These are phyloP conservation scores for Drosophila athabasca DNA, from an alignment of 1,140 invertebrate genomes.

Conservation along the genomic window DNA sequence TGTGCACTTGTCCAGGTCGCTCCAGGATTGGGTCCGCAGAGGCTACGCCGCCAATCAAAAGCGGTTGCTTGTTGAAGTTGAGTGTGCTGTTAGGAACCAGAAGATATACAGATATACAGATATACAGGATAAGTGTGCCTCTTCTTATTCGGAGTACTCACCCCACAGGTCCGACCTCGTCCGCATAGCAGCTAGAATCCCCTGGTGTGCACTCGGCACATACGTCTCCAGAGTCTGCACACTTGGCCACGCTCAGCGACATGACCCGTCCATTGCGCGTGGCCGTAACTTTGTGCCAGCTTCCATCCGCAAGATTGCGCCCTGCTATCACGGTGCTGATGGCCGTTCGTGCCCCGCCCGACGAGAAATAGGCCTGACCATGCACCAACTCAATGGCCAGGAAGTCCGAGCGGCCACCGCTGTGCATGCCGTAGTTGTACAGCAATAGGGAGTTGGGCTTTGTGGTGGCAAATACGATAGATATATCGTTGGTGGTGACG, in stretches of 20 bases:
- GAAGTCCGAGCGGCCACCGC: slow-evolving; percentile 95
- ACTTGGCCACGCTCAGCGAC: slow-evolving; percentile 91
- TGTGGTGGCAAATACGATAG: slow-evolving; percentile 95
- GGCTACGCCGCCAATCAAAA: slow-evolving; percentile 93
- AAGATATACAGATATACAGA: not conserved
- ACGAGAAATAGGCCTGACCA: slow-evolving; percentile 93
- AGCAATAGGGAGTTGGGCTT: slow-evolving; percentile 93
- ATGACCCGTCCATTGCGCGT: slow-evolving; percentile 94
- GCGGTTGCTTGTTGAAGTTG: slow-evolving; percentile 95
- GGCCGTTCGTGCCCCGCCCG: slow-evolving; percentile 93
- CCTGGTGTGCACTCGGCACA: slow-evolving; percentile 93
- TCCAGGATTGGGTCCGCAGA: slow-evolving; percentile 93
- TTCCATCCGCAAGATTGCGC: slow-evolving; percentile 91
- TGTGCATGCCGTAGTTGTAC: slow-evolving; percentile 95
- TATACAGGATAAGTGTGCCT: too few species aligned
- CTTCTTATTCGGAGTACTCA: slow-evolving; percentile 83
- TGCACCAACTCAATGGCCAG: slow-evolving; percentile 94
- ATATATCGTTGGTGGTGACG: slow-evolving; percentile 94
- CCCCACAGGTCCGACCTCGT: slow-evolving; percentile 93
- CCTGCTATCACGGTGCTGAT: slow-evolving; percentile 91
- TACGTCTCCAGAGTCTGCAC: slow-evolving; percentile 92
- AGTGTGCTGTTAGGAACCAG: slow-evolving; percentile 88
- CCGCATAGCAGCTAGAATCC: slow-evolving; percentile 91
- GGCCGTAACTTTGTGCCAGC: slow-evolving; percentile 96
- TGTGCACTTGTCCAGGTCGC: slow-evolving; percentile 93